These are phyloP conservation scores for Hemiprocne comata DNA, from an alignment of 2,113 vertebrate genomes.

Conservation along the genomic window DNA sequence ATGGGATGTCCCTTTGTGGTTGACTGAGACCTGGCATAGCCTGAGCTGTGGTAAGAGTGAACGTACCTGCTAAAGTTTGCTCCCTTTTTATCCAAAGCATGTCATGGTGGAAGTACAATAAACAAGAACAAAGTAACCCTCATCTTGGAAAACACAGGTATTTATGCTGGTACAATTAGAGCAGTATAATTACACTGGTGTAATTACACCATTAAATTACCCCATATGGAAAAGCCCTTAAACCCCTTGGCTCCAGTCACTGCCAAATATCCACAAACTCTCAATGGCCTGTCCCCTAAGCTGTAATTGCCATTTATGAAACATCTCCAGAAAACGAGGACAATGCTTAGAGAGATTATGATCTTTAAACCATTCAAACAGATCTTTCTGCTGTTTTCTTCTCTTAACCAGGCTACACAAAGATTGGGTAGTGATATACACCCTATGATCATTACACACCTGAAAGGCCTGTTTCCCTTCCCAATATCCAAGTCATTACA, in stretches of 20 bases:
- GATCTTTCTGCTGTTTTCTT: background rate
- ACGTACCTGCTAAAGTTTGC: background rate
- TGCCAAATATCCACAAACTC: background rate
- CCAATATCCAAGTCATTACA: background rate
- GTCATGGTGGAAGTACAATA: accelerated
- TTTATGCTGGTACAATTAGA: background rate
- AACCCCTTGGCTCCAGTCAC: background rate
- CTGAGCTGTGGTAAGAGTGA: background rate
- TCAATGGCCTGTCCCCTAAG: background rate
- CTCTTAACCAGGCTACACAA: background rate
- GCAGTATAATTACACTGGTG: background rate
- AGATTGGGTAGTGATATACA: background rate
- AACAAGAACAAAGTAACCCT: background rate
- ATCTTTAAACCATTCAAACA: background rate
- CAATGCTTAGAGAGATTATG: background rate
- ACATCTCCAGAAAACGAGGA: background rate
- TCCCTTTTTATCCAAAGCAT: background rate
- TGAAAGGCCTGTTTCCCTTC: background rate
- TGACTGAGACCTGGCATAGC: background rate
- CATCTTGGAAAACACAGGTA: background rate
- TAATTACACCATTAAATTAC: background rate
- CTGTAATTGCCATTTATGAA: background rate
- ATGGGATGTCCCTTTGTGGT: background rate
- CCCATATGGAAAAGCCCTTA: background rate
- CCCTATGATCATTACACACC: background rate